Evolutionary conservation across 92 coral and sea anemone genomes (phyloP).

Genomic region (Zoanthus solanderi): DNA sequence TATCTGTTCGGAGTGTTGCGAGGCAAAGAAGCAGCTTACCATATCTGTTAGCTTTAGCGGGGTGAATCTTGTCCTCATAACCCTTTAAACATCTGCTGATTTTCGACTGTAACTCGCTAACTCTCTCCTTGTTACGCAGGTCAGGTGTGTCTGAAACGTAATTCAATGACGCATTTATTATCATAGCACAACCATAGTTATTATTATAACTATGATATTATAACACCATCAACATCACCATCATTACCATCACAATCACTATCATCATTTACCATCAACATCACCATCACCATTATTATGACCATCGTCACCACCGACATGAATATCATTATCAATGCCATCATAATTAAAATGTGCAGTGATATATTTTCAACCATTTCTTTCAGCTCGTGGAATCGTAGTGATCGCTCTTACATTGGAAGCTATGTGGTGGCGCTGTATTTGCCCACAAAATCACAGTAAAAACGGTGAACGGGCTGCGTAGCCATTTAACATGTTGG

Average conservation of each 20-base stretch:
- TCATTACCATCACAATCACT: not conserved
- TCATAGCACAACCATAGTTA: not conserved
- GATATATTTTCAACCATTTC: too few species aligned
- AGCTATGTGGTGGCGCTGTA: too few species aligned
- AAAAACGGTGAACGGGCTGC: too few species aligned
- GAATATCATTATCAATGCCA: not conserved
- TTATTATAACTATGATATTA: not conserved
- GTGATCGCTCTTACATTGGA: too few species aligned
- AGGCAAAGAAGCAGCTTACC: conserved; percentile 96
- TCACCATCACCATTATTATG: too few species aligned
- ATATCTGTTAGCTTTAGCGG: conserved; percentile 81
- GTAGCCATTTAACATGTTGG: too few species aligned
- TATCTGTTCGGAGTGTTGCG: conserved; percentile 86
- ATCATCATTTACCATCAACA: too few species aligned
- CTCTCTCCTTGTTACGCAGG: conserved; percentile 76
- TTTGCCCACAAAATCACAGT: too few species aligned
- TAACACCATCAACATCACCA: not conserved
- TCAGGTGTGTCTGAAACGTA: conserved; percentile 82
- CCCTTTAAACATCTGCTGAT: conserved; percentile 85
- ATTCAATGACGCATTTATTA: not conserved
- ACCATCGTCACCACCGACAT: not conserved
- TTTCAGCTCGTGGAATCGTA: too few species aligned
- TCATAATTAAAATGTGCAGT: not conserved
- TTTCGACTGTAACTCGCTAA: conserved; percentile 80
- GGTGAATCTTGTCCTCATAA: conserved; percentile 71